Conservation (phyloP, 2,113 vertebrate species). For the Isurus oxyrinchus region DNA sequence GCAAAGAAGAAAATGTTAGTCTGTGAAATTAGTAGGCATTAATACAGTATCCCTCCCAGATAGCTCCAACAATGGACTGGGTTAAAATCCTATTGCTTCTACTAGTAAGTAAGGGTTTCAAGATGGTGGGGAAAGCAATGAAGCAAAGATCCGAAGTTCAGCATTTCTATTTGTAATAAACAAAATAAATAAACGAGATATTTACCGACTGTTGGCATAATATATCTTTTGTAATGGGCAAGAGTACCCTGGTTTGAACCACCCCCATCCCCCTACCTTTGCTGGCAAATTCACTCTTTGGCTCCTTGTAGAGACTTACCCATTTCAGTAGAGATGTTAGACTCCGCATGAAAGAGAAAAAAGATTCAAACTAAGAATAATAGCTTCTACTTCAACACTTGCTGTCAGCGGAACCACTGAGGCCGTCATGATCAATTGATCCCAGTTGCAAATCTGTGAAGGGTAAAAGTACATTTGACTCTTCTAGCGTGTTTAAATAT, state of each 20-base stretch:
- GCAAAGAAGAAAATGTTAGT: not conserved
- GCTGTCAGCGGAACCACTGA: not conserved
- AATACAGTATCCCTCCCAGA: not conserved
- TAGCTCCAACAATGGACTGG: not conserved
- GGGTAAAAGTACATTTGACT: not conserved
- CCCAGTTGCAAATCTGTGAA: not conserved
- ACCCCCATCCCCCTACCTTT: not conserved
- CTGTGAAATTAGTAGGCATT: not conserved
- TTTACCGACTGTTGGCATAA: not conserved
- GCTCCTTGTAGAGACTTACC: not conserved
- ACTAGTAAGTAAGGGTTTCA: not conserved
- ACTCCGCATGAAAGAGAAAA: too few species aligned
- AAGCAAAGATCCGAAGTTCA: not conserved
- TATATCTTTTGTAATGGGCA: not conserved
- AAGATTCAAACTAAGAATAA: too few species aligned
- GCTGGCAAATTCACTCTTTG: too few species aligned
- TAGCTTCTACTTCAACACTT: not conserved
- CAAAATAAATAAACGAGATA: not conserved
- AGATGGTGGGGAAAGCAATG: not conserved
- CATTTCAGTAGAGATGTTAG: not conserved
- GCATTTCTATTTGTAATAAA: not conserved
- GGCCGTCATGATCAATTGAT: not conserved
- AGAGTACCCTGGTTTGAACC: not conserved
- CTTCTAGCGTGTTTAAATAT: not conserved
- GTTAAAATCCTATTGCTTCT: not conserved